Percentiles rank a stretch among this genome's conserved stretches.
Evolutionary conservation across 2,888 invertebrate genomes (phyloP).

Genomic region (Leptinotarsa juncta): DNA sequence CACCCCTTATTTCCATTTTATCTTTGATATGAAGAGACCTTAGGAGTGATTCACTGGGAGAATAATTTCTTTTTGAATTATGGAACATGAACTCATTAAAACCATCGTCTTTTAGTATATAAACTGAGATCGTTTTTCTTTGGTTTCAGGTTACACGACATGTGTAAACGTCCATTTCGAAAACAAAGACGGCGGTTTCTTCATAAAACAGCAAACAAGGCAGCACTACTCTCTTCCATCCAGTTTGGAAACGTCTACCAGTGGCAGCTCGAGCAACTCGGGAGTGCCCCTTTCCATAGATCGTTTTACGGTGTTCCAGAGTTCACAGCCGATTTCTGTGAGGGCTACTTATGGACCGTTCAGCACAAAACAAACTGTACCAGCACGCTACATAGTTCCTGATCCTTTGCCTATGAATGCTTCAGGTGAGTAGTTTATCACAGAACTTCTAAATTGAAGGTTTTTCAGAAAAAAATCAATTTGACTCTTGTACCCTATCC

Average conservation of each 20-base stretch:
- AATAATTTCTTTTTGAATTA: too few relatives aligned
- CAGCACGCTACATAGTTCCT: constrained; percentile 88
- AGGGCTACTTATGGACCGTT: constrained; percentile 95
- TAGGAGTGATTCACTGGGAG: too few relatives aligned
- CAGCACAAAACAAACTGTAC: constrained; percentile 94
- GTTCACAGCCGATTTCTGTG: constrained; percentile 90
- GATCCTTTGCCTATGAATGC: constrained; percentile 73
- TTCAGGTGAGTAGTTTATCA: constrained; percentile 53
- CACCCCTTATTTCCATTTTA: too few relatives aligned
- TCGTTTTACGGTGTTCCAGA: constrained; percentile 92
- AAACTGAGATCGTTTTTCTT: neutral
- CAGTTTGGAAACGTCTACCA: constrained; percentile 55
- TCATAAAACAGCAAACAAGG: constrained; percentile 84
- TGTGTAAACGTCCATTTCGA: constrained; percentile 91
- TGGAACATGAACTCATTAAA: neutral
- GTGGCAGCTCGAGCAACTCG: constrained; percentile 58
- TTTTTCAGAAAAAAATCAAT: too few relatives aligned
- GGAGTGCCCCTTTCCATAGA: constrained; percentile 84
- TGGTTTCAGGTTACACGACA: constrained; percentile 29
- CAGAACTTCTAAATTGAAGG: too few relatives aligned
- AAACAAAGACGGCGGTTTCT: constrained; percentile 91
- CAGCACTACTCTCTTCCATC: constrained; percentile 69
- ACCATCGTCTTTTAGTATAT: neutral
- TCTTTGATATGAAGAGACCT: too few relatives aligned
- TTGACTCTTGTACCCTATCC: too few relatives aligned